phyloP scores from a whole-genome alignment of 2,888 invertebrate genomes.

The Tigriopus californicus region DNA sequence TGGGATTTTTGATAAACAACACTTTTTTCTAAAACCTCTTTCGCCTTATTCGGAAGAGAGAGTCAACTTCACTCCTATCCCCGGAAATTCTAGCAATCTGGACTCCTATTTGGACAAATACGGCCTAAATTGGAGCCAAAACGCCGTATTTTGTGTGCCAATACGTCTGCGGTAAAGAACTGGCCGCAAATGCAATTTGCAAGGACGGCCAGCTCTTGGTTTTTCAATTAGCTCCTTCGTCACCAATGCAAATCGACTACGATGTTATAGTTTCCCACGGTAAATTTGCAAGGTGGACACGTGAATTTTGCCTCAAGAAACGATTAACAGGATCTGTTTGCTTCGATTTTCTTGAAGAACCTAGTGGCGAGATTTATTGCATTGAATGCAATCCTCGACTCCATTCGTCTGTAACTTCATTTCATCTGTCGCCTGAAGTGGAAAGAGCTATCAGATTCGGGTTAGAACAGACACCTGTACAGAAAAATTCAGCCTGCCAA shows the following conservation, averaged over 20 bases:
- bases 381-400: neutral
- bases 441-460: no score
- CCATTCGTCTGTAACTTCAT: neutral
- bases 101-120: neutral
- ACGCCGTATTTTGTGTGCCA: neutral
- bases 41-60: neutral
- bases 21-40: neutral
- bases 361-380: neutral
- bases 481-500: no score
- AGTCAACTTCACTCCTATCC: neutral
- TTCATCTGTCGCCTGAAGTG: no score
- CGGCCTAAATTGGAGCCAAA: neutral
- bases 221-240: neutral
- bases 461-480: no score
- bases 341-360: neutral
- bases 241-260: neutral
- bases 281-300: neutral
- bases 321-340: neutral
- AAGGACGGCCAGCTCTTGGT: neutral
- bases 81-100: neutral
- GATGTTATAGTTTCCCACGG: neutral
- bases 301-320: neutral
- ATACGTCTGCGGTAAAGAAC: neutral
- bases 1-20: neutral
- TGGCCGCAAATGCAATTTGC: neutral